phyloP scores from a whole-genome alignment of 2,888 invertebrate genomes.

The Trichopoda pennipes region DNA sequence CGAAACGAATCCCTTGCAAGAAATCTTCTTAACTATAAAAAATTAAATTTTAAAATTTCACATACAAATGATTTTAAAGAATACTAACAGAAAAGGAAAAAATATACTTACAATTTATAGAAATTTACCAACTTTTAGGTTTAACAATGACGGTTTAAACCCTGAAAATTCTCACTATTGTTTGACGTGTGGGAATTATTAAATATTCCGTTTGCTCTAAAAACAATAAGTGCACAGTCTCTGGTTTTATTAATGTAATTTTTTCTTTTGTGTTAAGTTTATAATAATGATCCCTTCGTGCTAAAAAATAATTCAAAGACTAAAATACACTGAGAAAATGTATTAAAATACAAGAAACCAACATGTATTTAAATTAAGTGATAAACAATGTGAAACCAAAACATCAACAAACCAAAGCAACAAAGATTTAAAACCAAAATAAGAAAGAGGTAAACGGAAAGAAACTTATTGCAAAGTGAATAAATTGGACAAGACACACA shows the following conservation, averaged over 20 bases:
- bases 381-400: conserved; percentile 59
- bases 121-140: conserved; percentile 68
- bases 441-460: conserved; percentile 41
- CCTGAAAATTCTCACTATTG: conserved; percentile 70
- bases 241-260: conserved; percentile 31
- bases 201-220: conserved; percentile 69
- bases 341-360: conserved; percentile 4
- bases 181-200: conserved; percentile 71
- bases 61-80: conserved; percentile 27
- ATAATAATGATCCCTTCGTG: conserved; percentile 68
- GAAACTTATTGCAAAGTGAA: conserved; percentile 50
- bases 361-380: conserved; percentile 65
- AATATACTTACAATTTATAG: conserved; percentile 63
- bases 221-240: conserved; percentile 57
- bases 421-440: background rate
- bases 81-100: conserved; percentile 13
- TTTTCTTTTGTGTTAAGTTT: conserved; percentile 39
- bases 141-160: conserved; percentile 68
- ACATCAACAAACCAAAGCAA: background rate
- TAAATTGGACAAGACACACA: conserved; percentile 44
- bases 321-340: conserved; percentile 19
- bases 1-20: conserved; percentile 24
- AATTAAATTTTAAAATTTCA: conserved; percentile 10
- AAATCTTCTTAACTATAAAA: conserved; percentile 38
- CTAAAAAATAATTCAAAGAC: conserved; percentile 61